Percentiles rank a stretch among this genome's conserved stretches.
phyloP scores from a whole-genome alignment of 64 coral and sea anemone genomes.

The Porites lutea region DNA sequence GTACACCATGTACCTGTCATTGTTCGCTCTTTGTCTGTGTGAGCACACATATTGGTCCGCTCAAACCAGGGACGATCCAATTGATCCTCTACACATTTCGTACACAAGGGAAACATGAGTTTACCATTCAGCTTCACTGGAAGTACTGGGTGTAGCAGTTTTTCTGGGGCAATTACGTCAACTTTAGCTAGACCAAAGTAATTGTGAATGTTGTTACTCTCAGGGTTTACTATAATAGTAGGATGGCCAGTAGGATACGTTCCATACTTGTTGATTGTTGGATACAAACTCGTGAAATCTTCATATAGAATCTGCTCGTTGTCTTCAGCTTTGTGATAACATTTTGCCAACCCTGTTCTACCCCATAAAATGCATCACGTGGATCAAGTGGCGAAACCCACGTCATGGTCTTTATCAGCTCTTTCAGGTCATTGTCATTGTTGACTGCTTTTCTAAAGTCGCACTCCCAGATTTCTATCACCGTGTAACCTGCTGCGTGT shows the following conservation, averaged over 20 bases:
- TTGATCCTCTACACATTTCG: neutral
- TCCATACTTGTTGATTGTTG: neutral
- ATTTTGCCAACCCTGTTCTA: neutral
- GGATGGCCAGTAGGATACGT: constrained; percentile 18
- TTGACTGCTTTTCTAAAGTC: neutral
- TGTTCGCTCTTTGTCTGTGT: too few relatives aligned
- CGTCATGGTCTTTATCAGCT: neutral
- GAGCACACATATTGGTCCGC: too few relatives aligned
- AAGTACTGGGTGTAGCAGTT: constrained; percentile 24
- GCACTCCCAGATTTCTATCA: constrained; percentile 31
- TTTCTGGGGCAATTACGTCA: neutral
- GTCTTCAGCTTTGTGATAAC: neutral
- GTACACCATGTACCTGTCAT: too few relatives aligned
- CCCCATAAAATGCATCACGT: neutral
- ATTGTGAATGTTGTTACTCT: neutral
- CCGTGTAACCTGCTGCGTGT: neutral
- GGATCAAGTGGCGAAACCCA: neutral
- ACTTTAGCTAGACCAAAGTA: neutral
- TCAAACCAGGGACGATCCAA: neutral
- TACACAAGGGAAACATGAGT: constrained; percentile 35
- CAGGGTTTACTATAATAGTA: neutral
- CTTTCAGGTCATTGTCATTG: neutral
- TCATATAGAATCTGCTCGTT: neutral
- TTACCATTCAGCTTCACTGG: neutral
- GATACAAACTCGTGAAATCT: neutral